Percentiles rank a stretch among this genome's conserved stretches.
phyloP scores from a whole-genome alignment of 2,113 vertebrate genomes.

The Pandion haliaetus region DNA sequence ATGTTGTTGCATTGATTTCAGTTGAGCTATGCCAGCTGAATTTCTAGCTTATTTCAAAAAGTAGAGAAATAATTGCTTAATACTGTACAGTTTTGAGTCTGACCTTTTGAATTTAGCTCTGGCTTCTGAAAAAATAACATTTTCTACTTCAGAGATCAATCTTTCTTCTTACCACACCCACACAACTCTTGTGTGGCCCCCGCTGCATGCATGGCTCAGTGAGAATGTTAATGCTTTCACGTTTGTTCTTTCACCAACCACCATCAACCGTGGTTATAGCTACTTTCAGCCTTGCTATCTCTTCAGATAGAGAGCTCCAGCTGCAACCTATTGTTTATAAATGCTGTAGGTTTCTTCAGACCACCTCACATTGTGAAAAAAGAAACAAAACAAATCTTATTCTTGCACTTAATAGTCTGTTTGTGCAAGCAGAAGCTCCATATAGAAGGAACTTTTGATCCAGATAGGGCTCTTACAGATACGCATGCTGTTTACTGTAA shows the following conservation, averaged over 20 bases:
- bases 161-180: conserved; percentile 10
- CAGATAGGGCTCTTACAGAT: not conserved
- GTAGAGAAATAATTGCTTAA: not conserved
- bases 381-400: not conserved
- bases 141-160: conserved; percentile 29
- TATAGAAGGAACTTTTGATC: not conserved
- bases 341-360: not conserved
- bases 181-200: not conserved
- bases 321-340: not conserved
- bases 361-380: not conserved
- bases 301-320: not conserved
- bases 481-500: not conserved
- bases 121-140: conserved; percentile 11
- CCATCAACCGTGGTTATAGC: not conserved
- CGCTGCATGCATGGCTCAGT: not conserved
- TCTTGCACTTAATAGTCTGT: not conserved
- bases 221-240: not conserved
- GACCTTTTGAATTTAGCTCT: conserved; percentile 24
- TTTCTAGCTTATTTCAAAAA: not conserved
- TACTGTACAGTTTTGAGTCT: not conserved
- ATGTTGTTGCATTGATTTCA: conserved; percentile 1
- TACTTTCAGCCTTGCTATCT: not conserved
- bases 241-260: not conserved
- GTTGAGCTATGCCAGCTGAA: not conserved
- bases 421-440: not conserved